A percentile compares a stretch with the other conserved stretches of the same genome.
These are phyloP conservation scores for Alexandromys oeconomus DNA, from an alignment of 2,797 vertebrate species.

Conservation along the genomic window DNA sequence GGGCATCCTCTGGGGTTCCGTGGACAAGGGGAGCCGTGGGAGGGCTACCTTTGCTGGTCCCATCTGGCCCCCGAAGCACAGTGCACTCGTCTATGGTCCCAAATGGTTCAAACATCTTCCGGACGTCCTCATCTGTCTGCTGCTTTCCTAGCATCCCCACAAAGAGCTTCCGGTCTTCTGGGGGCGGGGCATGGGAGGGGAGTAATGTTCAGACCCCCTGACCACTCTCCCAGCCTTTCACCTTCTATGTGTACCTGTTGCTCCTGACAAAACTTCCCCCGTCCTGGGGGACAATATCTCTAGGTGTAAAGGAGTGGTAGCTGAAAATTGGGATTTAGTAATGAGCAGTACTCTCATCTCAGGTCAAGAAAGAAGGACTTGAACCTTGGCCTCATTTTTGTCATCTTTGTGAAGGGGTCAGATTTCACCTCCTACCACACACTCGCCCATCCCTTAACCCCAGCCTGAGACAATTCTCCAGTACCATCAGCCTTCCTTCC, in stretches of 20 bases:
- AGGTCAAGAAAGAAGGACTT: background rate
- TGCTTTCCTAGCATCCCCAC: conserved; percentile 97
- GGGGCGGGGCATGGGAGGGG: background rate
- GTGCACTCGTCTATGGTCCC: conserved; percentile 97
- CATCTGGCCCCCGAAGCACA: conserved; percentile 95
- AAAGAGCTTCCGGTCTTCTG: conserved; percentile 97
- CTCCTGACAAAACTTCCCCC: background rate
- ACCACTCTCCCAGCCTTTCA: background rate
- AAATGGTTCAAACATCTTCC: conserved; percentile 95
- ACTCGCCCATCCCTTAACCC: background rate
- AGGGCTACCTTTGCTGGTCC: conserved; percentile 95
- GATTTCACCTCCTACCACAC: background rate
- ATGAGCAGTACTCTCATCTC: background rate
- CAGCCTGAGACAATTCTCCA: background rate
- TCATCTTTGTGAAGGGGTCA: background rate
- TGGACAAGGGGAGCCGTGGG: background rate
- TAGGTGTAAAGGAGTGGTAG: background rate
- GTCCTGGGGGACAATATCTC: background rate
- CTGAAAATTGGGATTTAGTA: background rate
- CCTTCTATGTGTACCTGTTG: background rate
- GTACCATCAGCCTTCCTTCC: background rate
- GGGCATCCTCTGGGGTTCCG: background rate
- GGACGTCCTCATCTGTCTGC: conserved; percentile 95
- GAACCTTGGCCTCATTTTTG: background rate
- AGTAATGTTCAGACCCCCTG: background rate